Percentiles rank a stretch among this genome's conserved stretches.
These are phyloP conservation scores for Leucania comma DNA, from an alignment of 2,888 invertebrate species.

Conservation along the genomic window DNA sequence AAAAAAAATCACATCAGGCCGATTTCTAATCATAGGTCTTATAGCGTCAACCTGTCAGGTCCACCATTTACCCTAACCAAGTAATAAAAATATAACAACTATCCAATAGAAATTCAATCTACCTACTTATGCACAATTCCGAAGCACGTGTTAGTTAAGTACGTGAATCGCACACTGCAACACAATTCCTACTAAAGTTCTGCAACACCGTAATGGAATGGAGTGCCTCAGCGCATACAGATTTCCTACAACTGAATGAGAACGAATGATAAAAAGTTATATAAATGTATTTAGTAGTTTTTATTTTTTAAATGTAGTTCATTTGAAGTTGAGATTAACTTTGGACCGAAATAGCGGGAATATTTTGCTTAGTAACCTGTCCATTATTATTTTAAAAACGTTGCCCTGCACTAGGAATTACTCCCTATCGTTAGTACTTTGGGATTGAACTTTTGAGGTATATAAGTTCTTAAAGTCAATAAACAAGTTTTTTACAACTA, in stretches of 20 bases:
- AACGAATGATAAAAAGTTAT: constrained; percentile 38
- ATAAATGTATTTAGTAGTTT: constrained; percentile 14
- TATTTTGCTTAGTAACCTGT: too few relatives aligned
- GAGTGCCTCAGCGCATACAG: constrained; percentile 38
- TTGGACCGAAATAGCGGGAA: too few relatives aligned
- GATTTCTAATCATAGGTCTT: too few relatives aligned
- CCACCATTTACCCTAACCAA: not conserved
- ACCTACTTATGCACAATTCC: constrained; percentile 53
- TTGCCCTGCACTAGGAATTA: too few relatives aligned
- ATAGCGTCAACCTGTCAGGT: too few relatives aligned
- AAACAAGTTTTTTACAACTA: too few relatives aligned
- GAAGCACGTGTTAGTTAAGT: constrained; percentile 44
- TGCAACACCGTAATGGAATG: constrained; percentile 44
- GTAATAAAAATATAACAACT: constrained; percentile 25
- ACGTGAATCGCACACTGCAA: constrained; percentile 57
- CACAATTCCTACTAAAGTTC: constrained; percentile 48
- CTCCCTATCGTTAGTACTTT: too few relatives aligned
- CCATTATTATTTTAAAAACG: too few relatives aligned
- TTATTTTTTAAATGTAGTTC: not conserved
- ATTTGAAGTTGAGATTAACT: not conserved
- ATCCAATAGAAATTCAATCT: constrained; percentile 34
- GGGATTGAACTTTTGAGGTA: too few relatives aligned
- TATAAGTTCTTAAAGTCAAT: too few relatives aligned
- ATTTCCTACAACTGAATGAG: constrained; percentile 27
- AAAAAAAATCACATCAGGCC: too few relatives aligned